Percentiles rank a stretch among this genome's conserved stretches.
Conservation (phyloP, 2,797 vertebrate genomes). For the Pelodytes ibericus region DNA sequence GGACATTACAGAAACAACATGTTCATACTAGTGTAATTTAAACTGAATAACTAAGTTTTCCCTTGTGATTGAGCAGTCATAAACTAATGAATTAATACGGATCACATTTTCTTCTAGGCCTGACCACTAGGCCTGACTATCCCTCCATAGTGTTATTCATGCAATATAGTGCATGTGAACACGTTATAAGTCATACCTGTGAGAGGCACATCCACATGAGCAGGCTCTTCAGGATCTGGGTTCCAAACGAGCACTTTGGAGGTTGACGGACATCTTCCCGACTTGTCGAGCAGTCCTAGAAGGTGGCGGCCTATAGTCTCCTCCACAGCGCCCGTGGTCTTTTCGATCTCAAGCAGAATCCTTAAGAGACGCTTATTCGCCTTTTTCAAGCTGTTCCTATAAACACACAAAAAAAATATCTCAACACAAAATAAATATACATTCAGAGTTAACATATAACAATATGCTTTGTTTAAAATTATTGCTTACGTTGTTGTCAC, state of each 20-base stretch:
- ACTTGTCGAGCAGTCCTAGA: slow-evolving; percentile 76
- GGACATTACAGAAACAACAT: too few relatives aligned
- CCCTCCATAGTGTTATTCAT: too few relatives aligned
- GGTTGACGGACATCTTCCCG: slow-evolving; percentile 64
- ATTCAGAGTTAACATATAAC: not conserved
- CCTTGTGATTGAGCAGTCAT: too few relatives aligned
- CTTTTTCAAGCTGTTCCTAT: slow-evolving; percentile 76
- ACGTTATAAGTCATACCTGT: slow-evolving; percentile 64
- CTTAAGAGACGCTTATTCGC: slow-evolving; percentile 85
- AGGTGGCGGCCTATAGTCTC: slow-evolving; percentile 89
- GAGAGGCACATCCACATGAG: slow-evolving; percentile 63
- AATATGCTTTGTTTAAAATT: not conserved
- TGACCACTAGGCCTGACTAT: too few relatives aligned
- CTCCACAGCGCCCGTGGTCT: slow-evolving; percentile 89
- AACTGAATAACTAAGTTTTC: too few relatives aligned
- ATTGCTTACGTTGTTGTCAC: slow-evolving; percentile 17
- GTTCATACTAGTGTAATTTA: too few relatives aligned
- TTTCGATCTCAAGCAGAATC: slow-evolving; percentile 87
- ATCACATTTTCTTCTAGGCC: too few relatives aligned
- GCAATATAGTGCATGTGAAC: too few relatives aligned
- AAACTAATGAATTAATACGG: too few relatives aligned
- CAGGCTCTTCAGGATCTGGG: slow-evolving; percentile 60
- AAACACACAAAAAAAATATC: not conserved
- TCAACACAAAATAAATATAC: not conserved
- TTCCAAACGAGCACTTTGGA: slow-evolving; percentile 69